phyloP scores from a whole-genome alignment of 2,888 invertebrate species.

The Cataglyphis rosenhaueri region DNA sequence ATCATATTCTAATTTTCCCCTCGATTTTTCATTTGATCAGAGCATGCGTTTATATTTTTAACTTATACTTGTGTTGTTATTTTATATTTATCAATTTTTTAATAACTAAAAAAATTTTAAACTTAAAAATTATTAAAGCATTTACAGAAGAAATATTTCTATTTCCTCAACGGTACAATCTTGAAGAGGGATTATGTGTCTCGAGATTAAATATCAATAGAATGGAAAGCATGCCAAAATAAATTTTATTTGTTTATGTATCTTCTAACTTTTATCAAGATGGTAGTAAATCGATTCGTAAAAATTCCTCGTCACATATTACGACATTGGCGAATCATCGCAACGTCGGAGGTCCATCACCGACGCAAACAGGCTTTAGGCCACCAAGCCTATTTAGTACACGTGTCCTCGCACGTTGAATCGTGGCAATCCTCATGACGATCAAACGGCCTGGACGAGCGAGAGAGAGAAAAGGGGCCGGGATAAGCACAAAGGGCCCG shows the following conservation, averaged over 20 bases:
- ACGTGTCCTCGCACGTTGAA: conserved; percentile 81
- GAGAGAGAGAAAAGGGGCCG: conserved; percentile 27
- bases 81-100: not conserved
- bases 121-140: no score
- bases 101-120: not conserved
- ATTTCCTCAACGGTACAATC: no score
- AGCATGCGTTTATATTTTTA: not conserved
- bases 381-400: conserved; percentile 83
- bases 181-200: no score
- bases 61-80: not conserved
- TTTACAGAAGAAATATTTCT: no score
- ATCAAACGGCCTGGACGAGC: conserved; percentile 24
- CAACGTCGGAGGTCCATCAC: conserved; percentile 51
- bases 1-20: not conserved
- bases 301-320: conserved; percentile 23
- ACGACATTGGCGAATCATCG: not conserved
- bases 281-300: not conserved
- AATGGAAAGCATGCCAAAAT: not conserved
- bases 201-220: not conserved
- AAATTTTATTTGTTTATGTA: not conserved
- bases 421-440: conserved; percentile 67
- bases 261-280: not conserved
- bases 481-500: conserved; percentile 65
- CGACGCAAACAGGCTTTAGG: conserved; percentile 77
- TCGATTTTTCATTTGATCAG: not conserved